Evolutionary conservation across 2,888 invertebrate species (phyloP).

Genomic region (Troides helena): DNA sequence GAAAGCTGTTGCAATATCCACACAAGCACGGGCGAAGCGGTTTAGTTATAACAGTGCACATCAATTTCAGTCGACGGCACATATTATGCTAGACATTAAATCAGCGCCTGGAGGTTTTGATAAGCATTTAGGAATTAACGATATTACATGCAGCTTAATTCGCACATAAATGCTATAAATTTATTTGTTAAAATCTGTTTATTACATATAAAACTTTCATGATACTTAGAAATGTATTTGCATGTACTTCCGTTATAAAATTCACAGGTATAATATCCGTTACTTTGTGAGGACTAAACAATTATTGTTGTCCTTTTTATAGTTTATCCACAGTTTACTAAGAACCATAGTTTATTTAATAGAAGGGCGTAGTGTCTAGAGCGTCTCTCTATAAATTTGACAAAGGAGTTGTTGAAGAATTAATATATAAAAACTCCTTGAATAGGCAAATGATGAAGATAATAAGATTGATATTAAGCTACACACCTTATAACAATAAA

Average conservation of each 20-base stretch:
- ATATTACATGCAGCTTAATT: conserved; percentile 2
- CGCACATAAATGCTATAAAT: background rate
- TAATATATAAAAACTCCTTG: background rate
- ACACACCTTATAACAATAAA: no score
- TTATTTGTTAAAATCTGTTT: background rate
- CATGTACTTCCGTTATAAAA: no score
- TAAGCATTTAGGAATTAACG: conserved; percentile 14
- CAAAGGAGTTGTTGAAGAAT: background rate
- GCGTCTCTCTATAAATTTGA: background rate
- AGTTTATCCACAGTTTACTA: background rate
- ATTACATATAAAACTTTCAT: background rate
- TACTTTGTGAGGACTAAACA: no score
- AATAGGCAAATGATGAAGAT: background rate
- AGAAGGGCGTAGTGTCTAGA: background rate
- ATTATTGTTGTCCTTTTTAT: background rate
- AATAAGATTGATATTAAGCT: background rate
- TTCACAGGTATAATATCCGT: no score
- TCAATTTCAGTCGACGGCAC: conserved; percentile 24
- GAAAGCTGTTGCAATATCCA: conserved; percentile 20
- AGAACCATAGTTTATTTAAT: background rate
- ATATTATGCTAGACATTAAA: conserved; percentile 21
- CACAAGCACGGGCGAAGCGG: conserved; percentile 4
- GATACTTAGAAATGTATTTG: no score
- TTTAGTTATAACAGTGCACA: conserved; percentile 21
- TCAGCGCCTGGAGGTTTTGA: conserved; percentile 13